Evolutionary conservation across 2,888 invertebrate genomes (phyloP), one percentile per base, ranked within the genome.

Genomic region (Ennomos quercinarius): DNA sequence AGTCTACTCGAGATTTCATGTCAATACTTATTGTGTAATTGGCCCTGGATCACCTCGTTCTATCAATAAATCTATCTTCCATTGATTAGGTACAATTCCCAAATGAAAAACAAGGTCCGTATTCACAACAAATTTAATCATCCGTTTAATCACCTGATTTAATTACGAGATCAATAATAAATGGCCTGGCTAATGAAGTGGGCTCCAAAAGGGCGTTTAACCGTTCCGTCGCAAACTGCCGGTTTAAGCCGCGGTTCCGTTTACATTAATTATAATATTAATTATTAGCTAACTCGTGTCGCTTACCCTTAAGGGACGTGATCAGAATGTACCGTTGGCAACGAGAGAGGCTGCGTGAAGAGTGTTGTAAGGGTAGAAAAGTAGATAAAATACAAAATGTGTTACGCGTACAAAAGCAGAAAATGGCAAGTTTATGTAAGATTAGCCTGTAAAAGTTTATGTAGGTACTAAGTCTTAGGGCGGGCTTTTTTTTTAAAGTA

Each of bases 231-330:
- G 64, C 63, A 44, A 53, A 51, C 65, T 66, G 71, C 69, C 72
- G 74, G 79, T 78, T 76, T 71, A 76, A 70, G 77, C 76, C 80
- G 83, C 80, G 87, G 87, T 86, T 83, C 77, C 76, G 78, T 81
- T 80, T 82, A 89, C 89, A 90, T 91, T 91, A 85, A 90, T 91
- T 90, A 89, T 86, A 89, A 91, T 90, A 91, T 91, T 90, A 91
- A 91, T 91, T 91, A 91, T 90, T 89, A 89, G 88, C 84, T 87
- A 88, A 89, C 86, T 88, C 84, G 79, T 83, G 86, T 81, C 71
- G 70, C 80, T 78, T 72, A 77, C 81, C 85, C 87, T 77, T 75
- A 69, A 74, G 82, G 81, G 83, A 78, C 73, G 77, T 63, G 67
- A 64, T 66, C 68, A 52, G 69, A 65, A 60, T 61, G 78, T 80